Evolutionary conservation across 2,888 invertebrate genomes (phyloP).

Genomic region (Apodemia zela): DNA sequence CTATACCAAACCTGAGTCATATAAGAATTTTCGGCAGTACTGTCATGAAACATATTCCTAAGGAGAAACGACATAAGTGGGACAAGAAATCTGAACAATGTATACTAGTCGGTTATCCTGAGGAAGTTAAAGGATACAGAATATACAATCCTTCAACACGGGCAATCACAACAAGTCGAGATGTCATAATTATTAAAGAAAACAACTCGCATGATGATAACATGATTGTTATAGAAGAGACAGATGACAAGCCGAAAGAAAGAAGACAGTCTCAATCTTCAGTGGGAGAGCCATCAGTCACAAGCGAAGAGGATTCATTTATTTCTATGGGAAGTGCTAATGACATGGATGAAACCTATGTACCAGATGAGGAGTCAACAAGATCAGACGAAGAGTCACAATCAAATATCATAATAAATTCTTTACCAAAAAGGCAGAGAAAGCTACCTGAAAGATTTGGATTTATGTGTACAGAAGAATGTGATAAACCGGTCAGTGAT

Average conservation of each 20-base stretch:
- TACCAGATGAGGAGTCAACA: neutral
- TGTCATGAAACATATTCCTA: slow-evolving; percentile 32
- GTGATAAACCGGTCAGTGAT: no score
- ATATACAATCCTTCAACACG: slow-evolving; percentile 27
- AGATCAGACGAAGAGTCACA: slow-evolving; percentile 10
- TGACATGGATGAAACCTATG: neutral
- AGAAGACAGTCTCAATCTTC: slow-evolving; percentile 15
- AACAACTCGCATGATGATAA: neutral
- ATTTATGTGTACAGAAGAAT: no score
- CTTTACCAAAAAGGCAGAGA: no score
- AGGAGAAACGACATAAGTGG: slow-evolving; percentile 23
- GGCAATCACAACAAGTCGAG: slow-evolving; percentile 25
- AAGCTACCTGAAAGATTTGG: no score
- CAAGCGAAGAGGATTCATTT: slow-evolving; percentile 1
- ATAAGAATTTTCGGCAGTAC: slow-evolving; percentile 21
- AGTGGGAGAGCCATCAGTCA: slow-evolving; percentile 20
- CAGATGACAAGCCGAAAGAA: slow-evolving; percentile 17
- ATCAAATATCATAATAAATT: neutral
- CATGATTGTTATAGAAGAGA: neutral
- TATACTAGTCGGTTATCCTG: neutral
- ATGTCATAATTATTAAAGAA: slow-evolving; percentile 26
- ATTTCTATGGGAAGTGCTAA: neutral
- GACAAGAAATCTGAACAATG: slow-evolving; percentile 8
- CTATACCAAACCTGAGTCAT: slow-evolving; percentile 30
- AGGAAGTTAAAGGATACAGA: slow-evolving; percentile 34